Conservation (phyloP, 2,797 vertebrate genomes). For the Gastrophryne carolinensis region DNA sequence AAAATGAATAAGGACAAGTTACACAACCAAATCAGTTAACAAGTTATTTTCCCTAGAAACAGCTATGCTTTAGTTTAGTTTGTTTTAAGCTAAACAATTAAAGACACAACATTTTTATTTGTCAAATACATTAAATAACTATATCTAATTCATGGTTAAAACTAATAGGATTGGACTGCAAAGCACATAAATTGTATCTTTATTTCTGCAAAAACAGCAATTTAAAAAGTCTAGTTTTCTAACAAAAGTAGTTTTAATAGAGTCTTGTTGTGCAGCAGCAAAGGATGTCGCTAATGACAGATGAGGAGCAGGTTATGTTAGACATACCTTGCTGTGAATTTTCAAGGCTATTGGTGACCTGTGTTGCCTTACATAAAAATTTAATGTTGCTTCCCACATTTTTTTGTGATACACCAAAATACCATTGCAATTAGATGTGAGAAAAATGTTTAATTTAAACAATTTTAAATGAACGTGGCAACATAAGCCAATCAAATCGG, state of each 20-base stretch:
- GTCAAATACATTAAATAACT: too few relatives aligned
- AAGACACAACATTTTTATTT: too few relatives aligned
- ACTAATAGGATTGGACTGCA: too few relatives aligned
- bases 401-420: constrained; percentile 70
- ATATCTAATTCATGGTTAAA: too few relatives aligned
- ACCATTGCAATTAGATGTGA: constrained; percentile 61
- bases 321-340: constrained; percentile 75
- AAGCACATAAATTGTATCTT: too few relatives aligned
- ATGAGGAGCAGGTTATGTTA: constrained; percentile 71
- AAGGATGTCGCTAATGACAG: constrained; percentile 63
- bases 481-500: too few relatives aligned
- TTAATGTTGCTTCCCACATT: constrained; percentile 75
- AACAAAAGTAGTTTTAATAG: constrained; percentile 51
- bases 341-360: constrained; percentile 68
- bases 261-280: constrained; percentile 48
- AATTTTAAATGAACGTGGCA: neutral
- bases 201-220: too few relatives aligned
- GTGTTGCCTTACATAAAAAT: constrained; percentile 75
- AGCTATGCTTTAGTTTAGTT: too few relatives aligned
- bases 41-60: too few relatives aligned
- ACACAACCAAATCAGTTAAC: too few relatives aligned
- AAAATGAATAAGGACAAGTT: too few relatives aligned
- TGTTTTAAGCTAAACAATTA: too few relatives aligned
- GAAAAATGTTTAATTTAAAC: constrained; percentile 61
- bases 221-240: neutral